phyloP scores from a whole-genome alignment of 1,140 invertebrate genomes.

The Heliconius hermathena region DNA sequence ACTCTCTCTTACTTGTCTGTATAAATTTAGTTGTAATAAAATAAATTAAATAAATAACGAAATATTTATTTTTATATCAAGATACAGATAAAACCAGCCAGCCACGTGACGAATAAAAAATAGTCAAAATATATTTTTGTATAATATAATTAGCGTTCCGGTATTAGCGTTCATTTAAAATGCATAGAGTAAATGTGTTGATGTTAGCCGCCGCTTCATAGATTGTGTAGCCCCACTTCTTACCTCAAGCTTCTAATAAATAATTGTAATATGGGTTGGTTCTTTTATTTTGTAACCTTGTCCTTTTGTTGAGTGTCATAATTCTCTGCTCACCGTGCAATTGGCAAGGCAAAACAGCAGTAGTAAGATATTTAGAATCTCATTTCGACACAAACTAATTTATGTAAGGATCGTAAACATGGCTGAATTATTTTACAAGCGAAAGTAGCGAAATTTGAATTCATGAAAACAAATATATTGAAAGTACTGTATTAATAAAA shows the following conservation, averaged over 20 bases:
- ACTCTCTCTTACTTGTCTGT: too few relatives aligned
- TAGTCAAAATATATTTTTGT: slow-evolving; percentile 36
- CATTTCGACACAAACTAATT: too few relatives aligned
- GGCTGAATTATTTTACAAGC: too few relatives aligned
- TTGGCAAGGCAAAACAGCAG: too few relatives aligned
- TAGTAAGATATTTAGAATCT: too few relatives aligned
- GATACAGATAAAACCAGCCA: not conserved
- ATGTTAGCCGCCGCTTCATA: slow-evolving; percentile 57
- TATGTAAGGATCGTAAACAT: too few relatives aligned
- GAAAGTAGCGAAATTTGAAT: too few relatives aligned
- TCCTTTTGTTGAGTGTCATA: not conserved
- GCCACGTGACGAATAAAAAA: not conserved
- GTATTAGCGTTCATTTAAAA: slow-evolving; percentile 7
- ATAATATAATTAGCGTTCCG: slow-evolving; percentile 33
- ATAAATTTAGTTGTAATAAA: too few relatives aligned
- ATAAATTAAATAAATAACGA: too few relatives aligned
- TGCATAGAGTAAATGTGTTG: slow-evolving; percentile 38
- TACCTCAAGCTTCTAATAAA: slow-evolving; percentile 70
- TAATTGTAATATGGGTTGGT: slow-evolving; percentile 41
- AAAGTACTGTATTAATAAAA: too few relatives aligned
- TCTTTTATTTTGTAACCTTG: slow-evolving; percentile 45
- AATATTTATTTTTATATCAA: not conserved
- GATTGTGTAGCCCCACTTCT: slow-evolving; percentile 74
- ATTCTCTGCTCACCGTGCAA: too few relatives aligned
- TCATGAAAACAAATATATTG: too few relatives aligned